Base-by-base conservation (phyloP, 2,888 invertebrate species). In the Phyllotreta cruciferae region DNA sequence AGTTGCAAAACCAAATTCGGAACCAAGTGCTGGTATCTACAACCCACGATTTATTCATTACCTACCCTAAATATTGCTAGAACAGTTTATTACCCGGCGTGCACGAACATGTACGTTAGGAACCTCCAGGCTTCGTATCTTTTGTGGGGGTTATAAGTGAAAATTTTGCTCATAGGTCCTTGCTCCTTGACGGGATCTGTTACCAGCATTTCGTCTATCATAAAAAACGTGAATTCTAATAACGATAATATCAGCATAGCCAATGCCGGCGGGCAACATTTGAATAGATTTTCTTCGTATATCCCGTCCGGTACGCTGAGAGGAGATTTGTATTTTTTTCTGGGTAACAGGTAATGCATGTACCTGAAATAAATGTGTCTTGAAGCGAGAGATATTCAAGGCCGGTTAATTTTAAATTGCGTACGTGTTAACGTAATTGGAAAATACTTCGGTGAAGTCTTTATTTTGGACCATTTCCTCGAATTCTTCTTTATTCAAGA, bases 41-140 rank as follows among this genome's bases (percentile, higher is more conserved):
- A 77, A 73, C 62, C 56, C 67, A 38, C 7, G 37, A 38, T 6
- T 9, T 10, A 3, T 35, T 50, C 39, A 7, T 9, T 44, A 44
- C 44, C 10, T 10, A 11, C 8, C 10, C 41, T 41, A 41, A 47
- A 50, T 50, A 39, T 39, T 49, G 14, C 5, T 49, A 24, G n/a
- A 49, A 49, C 10, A 56, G 14, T 35, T 42, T 11, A 44, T 84
- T 79, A 92, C 91, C 96, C 96, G 66, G 94, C 91, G 81, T 98
- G 98, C 24, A 98, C 94, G 78, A 98, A 90, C 95, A 97, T 97
- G 78, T 99, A 99, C 0, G 94, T 92, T 52, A 96, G 74, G 79
- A 90, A 98, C 74, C 98, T 85, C 98, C 98, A 99, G 0, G 90
- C 90, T 82, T 99, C 92, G 58, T 89, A 85, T 66, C 97, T 86